Percentiles rank a stretch among this genome's conserved stretches.
These are phyloP conservation scores for Anodontia alba DNA, from an alignment of 2,888 invertebrate genomes.

Conservation along the genomic window DNA sequence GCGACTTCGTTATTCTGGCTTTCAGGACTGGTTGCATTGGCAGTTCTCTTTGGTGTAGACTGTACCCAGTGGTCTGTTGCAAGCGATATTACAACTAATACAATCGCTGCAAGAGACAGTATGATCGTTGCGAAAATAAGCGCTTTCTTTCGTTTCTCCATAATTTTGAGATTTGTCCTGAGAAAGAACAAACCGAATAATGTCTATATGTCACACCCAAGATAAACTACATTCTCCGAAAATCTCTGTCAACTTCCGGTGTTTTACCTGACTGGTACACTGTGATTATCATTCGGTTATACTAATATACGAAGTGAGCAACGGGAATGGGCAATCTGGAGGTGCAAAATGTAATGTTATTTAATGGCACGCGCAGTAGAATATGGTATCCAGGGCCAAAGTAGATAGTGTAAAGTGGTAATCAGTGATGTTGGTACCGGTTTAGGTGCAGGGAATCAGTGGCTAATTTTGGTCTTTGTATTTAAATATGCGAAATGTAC, in stretches of 20 bases:
- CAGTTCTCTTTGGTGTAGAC: slow-evolving; percentile 88
- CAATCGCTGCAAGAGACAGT: slow-evolving; percentile 91
- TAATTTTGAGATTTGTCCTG: slow-evolving; percentile 57
- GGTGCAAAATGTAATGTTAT: no score
- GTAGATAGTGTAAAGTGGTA: no score
- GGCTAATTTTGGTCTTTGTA: no score
- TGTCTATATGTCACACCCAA: slow-evolving; percentile 14
- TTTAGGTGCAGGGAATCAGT: no score
- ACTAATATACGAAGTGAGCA: no score
- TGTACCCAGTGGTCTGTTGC: slow-evolving; percentile 94
- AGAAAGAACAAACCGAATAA: no score
- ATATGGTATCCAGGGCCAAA: no score
- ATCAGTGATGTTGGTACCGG: no score
- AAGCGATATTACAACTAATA: slow-evolving; percentile 91
- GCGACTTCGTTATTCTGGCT: slow-evolving; percentile 80
- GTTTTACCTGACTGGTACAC: not conserved
- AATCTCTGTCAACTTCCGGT: not conserved
- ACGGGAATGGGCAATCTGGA: no score
- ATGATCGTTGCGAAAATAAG: slow-evolving; percentile 94
- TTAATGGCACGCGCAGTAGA: no score
- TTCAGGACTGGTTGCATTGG: slow-evolving; percentile 77
- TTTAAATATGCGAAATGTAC: no score
- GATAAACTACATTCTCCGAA: not conserved
- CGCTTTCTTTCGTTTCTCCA: slow-evolving; percentile 90
- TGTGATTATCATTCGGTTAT: no score